These are phyloP conservation scores for Oryzias celebensis DNA, from an alignment of 2,113 vertebrate genomes.

Conservation along the genomic window DNA sequence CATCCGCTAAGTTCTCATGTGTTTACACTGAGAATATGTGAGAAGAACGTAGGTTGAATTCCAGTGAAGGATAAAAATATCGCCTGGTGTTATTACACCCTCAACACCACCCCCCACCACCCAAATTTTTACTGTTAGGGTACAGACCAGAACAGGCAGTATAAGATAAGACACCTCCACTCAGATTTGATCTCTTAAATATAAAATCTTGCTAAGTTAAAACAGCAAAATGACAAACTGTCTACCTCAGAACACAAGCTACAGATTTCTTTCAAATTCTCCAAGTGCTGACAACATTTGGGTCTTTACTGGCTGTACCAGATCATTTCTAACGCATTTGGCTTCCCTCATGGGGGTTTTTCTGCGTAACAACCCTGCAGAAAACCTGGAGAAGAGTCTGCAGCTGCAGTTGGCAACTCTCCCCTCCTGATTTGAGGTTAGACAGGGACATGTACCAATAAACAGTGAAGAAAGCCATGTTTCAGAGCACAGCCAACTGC, in stretches of 20 bases:
- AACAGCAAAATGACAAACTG: background rate
- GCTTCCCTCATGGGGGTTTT: constrained; percentile 43
- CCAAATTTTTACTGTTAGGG: constrained; percentile 41
- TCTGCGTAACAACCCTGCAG: constrained; percentile 36
- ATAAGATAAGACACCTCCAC: constrained; percentile 6
- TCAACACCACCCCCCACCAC: background rate
- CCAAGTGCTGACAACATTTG: background rate
- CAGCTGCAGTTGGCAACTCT: constrained; percentile 47
- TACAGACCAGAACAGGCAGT: constrained; percentile 6
- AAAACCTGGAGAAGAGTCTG: constrained; percentile 23
- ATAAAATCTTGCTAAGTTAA: background rate
- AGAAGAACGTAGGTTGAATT: constrained; percentile 63
- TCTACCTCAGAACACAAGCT: background rate
- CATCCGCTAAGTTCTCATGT: constrained; percentile 24
- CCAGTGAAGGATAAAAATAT: constrained; percentile 73
- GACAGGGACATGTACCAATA: constrained; percentile 62
- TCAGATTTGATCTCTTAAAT: constrained; percentile 4
- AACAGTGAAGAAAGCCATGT: constrained; percentile 66
- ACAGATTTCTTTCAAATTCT: background rate
- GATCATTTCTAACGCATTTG: constrained; percentile 13
- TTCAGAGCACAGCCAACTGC: constrained; percentile 57
- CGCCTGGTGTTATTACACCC: constrained; percentile 74
- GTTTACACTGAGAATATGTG: constrained; percentile 18
- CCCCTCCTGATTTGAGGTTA: constrained; percentile 47
- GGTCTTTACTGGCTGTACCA: background rate